Percentiles rank a stretch among this genome's conserved stretches.
Evolutionary conservation across 2,888 invertebrate genomes (phyloP).

Genomic region (Phaonia tiefii): DNA sequence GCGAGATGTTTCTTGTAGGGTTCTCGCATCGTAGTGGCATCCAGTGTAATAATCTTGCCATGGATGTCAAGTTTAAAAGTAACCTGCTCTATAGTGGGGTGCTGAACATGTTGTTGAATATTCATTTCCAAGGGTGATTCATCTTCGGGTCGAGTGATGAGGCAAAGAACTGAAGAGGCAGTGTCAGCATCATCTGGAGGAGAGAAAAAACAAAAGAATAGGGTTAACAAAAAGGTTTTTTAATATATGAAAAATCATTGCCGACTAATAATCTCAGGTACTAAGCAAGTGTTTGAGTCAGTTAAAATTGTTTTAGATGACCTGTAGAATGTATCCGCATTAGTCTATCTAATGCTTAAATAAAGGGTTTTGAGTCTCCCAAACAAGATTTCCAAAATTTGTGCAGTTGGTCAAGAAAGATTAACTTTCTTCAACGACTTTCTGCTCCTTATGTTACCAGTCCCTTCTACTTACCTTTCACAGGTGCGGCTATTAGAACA

Average conservation of each 20-base stretch:
- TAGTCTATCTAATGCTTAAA: too few species aligned
- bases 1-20: conserved; percentile 77
- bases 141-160: conserved; percentile 80
- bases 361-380: too few species aligned
- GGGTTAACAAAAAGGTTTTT: too few species aligned
- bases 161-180: conserved; percentile 79
- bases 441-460: too few species aligned
- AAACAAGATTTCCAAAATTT: too few species aligned
- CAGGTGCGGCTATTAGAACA: conserved; percentile 85
- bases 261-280: too few species aligned
- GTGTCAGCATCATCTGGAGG: conserved; percentile 79
- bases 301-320: too few species aligned
- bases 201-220: conserved; percentile 20
- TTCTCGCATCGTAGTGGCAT: conserved; percentile 78
- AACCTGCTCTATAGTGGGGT: conserved; percentile 87
- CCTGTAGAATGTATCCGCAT: too few species aligned
- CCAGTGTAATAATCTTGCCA: conserved; percentile 88
- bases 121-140: conserved; percentile 80
- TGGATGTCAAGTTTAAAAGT: conserved; percentile 93
- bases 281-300: too few species aligned
- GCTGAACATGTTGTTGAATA: conserved; percentile 79
- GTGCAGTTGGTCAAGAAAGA: too few species aligned
- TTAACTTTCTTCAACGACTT: too few species aligned
- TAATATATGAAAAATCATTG: too few species aligned
- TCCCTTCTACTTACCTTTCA: conserved; percentile 81